phyloP scores from a whole-genome alignment of 1,140 invertebrate genomes.

The Drosophila kikkawai region DNA sequence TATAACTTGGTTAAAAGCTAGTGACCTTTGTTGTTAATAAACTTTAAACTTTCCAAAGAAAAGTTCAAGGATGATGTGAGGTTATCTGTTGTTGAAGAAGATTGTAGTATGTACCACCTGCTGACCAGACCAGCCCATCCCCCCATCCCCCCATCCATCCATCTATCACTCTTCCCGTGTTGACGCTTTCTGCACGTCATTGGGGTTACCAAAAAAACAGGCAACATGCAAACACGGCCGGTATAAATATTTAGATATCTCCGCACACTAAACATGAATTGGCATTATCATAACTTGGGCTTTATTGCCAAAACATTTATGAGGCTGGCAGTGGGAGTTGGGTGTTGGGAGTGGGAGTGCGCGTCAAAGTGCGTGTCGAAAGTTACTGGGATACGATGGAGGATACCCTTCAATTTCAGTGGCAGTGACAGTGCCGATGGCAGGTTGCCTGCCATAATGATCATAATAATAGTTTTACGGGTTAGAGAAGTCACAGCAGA shows the following conservation, averaged over 20 bases:
- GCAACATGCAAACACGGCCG: constrained; percentile 47
- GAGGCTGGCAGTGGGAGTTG: constrained; percentile 16
- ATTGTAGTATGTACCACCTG: constrained; percentile 27
- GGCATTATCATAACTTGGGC: constrained; percentile 79
- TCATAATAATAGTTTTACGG: constrained; percentile 81
- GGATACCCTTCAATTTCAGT: neutral
- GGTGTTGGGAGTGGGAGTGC: constrained; percentile 9
- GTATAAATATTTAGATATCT: constrained; percentile 55
- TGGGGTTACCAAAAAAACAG: neutral
- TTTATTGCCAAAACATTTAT: constrained; percentile 83
- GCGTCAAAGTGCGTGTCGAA: constrained; percentile 73
- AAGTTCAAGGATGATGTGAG: neutral
- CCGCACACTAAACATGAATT: constrained; percentile 66
- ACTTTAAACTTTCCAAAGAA: neutral
- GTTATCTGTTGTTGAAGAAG: neutral
- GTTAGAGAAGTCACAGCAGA: constrained; percentile 76
- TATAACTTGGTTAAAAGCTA: neutral
- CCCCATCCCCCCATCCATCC: constrained; percentile 9
- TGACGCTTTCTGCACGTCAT: constrained; percentile 39
- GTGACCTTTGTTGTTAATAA: neutral
- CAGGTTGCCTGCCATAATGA: constrained; percentile 58
- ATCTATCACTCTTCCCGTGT: constrained; percentile 13
- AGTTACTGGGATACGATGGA: constrained; percentile 29
- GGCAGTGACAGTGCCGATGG: constrained; percentile 12
- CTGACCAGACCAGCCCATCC: constrained; percentile 16